Evolutionary conservation across 2,797 vertebrate genomes (phyloP).

Genomic region (Allobates femoralis): DNA sequence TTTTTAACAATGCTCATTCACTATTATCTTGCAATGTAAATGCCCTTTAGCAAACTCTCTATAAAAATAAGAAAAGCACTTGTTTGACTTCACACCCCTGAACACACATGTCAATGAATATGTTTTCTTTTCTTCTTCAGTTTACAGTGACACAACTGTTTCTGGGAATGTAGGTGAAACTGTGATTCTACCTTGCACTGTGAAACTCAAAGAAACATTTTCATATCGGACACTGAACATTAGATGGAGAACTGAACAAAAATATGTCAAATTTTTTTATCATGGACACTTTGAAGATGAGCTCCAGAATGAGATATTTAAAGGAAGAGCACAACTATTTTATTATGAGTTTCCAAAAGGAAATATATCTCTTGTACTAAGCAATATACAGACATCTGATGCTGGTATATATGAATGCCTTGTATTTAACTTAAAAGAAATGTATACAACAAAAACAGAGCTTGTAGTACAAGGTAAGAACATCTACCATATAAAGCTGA

Average conservation of each 20-base stretch:
- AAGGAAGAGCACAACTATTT: slow-evolving; percentile 49
- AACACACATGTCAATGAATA: too few species aligned
- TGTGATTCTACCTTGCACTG: slow-evolving; percentile 28
- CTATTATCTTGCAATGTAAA: too few species aligned
- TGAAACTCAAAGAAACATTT: slow-evolving; percentile 6
- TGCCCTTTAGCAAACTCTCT: background rate
- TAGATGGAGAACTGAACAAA: background rate
- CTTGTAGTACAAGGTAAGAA: slow-evolving; percentile 25
- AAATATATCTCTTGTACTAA: slow-evolving; percentile 56
- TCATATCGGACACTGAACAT: background rate
- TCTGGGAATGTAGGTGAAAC: slow-evolving; percentile 21
- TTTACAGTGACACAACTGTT: background rate
- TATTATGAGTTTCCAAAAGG: slow-evolving; percentile 41
- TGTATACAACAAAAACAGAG: background rate
- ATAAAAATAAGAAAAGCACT: background rate
- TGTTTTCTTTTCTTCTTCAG: slow-evolving; percentile 34
- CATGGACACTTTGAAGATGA: slow-evolving; percentile 15
- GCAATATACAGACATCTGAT: slow-evolving; percentile 23
- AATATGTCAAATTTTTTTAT: slow-evolving; percentile 40
- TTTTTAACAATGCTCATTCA: too few species aligned
- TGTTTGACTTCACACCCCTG: background rate
- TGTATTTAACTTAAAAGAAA: background rate
- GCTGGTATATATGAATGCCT: slow-evolving; percentile 38
- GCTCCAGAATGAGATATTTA: slow-evolving; percentile 29
- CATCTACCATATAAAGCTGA: background rate